Base-by-base conservation (phyloP, 2,797 vertebrate genomes). In the Tadarida brasiliensis region DNA sequence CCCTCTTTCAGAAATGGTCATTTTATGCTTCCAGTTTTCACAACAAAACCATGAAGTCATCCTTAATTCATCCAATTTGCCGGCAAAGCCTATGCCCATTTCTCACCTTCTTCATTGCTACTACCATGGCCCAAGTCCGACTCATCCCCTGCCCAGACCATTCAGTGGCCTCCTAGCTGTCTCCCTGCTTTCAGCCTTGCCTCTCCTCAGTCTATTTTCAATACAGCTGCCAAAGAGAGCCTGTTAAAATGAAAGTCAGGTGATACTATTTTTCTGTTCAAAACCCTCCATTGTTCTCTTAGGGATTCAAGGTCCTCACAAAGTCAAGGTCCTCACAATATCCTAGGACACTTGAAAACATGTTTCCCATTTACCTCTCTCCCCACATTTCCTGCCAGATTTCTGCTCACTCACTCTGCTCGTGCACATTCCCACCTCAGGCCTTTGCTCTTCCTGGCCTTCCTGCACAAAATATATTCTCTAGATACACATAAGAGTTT, bases 321-420 rank as follows among this genome's bases (percentile, higher is more conserved):
- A 81, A 56, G n/a, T 81, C 70, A 68, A 59, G 44, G 80, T 35
- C 59, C n/a, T 78, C 30, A 54, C 70, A 28, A 24, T 82, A n/a
- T 33, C n/a, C 16, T 67, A 2, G 0, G 1, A 68, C n/a, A 54
- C 8, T 39, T 35, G 35, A 39, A 9, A 6, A 22, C 26, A 10
- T 51, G 10, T 5, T 73, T 6, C 22, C 33, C 54, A 26, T n/a
- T 49, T 7, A 5, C 20, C 8, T 84, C 74, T 54, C 70, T 39
- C 24, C 14, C 33, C 15, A 12, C 19, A 35, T 30, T 35, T 78
- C 63, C 49, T 68, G 11, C 33, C 33, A 11, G 39, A 59, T 47
- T 81, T 44, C 7, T 9, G 12, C 30, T 17, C 22, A 59, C 47
- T 80, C 35, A 47, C 28, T 47, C 33, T 51, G 10, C 28, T 65